Base-by-base conservation (phyloP, 2,113 vertebrate species). In the Antennarius striatus region DNA sequence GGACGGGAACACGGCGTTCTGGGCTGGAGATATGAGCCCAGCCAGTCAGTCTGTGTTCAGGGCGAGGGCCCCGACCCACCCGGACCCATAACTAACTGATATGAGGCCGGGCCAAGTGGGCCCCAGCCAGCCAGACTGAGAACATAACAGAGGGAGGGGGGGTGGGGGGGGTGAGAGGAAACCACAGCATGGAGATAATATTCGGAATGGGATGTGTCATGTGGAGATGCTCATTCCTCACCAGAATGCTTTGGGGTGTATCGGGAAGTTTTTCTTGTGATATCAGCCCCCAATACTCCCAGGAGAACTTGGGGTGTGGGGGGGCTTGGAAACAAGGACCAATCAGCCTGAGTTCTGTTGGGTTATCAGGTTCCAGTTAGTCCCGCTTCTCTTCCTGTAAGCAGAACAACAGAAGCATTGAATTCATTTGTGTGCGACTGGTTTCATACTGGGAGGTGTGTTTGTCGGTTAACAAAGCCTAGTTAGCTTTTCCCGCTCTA, bases 71-170 rank as follows among this genome's bases (percentile, higher is more conserved):
- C 80, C 56, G 86, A 80, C 82, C 85, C 65, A 53, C 81, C 84
- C 82, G 83, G 85, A 86, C 82, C 88, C 73, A 86, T 77, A 84
- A 85, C 86, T 71, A 83, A 85, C 89, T 84, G 88, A 87, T 86
- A 84, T 75, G 80, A 83, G 82, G 57, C 74, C 13, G 10, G 55
- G 88, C 88, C 84, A 87, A 87, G 81, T 82, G 71, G 77, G 62
- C 71, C 22, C 71, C 62, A 82, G 85, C 75, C 80, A 77, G 77
- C 63, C 77, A 73, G 77, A 73, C 81, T 47, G 74, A 75, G 75
- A 85, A 72, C 77, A 80, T 71, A 66, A 81, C 63, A 61, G 53
- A 56, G 46, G 47, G 67, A 1, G 69, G 57, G 56, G 57, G 50
- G 69, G 57, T 52, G 57, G 50, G 40, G 52, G 50, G 42, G 30